These are phyloP conservation scores for Theonella swinhoei DNA, from an alignment of 37 sponge, comb jelly and placozoan genomes.

Conservation along the genomic window DNA sequence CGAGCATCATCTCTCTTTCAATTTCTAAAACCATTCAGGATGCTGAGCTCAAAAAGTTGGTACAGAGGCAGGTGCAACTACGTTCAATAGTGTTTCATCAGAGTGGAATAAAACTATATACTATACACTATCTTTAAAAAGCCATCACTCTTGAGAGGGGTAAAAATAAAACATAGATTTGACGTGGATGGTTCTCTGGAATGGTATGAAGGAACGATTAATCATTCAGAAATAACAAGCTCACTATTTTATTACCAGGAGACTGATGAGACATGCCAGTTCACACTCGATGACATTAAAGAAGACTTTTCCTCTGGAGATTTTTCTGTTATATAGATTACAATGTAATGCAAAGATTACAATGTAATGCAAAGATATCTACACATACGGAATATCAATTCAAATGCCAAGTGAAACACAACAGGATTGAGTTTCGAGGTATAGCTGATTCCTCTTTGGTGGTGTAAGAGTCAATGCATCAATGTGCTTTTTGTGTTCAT, in stretches of 20 bases:
- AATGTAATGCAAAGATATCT: too few species aligned
- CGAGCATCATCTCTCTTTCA: constrained; percentile 22
- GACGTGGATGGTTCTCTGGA: neutral
- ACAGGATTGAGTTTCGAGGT: too few species aligned
- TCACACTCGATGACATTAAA: constrained; percentile 4
- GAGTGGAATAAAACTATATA: neutral
- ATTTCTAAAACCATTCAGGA: constrained; percentile 10
- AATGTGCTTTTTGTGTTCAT: neutral
- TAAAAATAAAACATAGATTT: constrained; percentile 16
- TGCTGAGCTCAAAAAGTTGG: constrained; percentile 1
- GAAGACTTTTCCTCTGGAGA: constrained; percentile 24
- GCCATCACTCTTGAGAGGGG: constrained; percentile 23
- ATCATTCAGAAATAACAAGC: neutral
- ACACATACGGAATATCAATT: too few species aligned
- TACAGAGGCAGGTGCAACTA: constrained; percentile 5
- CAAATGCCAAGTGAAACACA: too few species aligned
- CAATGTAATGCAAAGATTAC: too few species aligned
- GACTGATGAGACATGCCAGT: constrained; percentile 2
- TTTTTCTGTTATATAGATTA: constrained; percentile 9
- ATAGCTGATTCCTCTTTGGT: too few species aligned
- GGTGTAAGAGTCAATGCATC: neutral
- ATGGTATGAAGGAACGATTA: constrained; percentile 14
- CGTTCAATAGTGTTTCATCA: constrained; percentile 1
- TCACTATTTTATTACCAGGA: constrained; percentile 11
- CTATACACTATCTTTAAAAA: constrained; percentile 7